Conservation (phyloP, 2,113 vertebrate species). For the Scytalopus superciliaris region DNA sequence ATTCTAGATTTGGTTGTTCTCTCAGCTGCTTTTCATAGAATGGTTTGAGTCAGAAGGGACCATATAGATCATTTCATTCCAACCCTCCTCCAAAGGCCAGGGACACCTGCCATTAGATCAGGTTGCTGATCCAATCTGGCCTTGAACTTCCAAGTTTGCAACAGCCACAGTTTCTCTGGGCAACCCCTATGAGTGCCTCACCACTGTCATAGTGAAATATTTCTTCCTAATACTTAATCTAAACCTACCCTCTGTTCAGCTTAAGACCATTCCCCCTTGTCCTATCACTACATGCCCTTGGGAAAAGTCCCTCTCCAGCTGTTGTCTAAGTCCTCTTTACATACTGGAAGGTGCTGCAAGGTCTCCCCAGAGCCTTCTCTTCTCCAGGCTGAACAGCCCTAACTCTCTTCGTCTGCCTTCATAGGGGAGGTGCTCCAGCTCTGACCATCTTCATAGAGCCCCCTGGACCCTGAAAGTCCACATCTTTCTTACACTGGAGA, state of each 20-base stretch:
- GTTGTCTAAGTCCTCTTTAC: not conserved
- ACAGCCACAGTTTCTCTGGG: not conserved
- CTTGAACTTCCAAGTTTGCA: not conserved
- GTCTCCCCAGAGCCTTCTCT: not conserved
- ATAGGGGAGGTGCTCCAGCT: not conserved
- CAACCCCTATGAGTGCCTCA: not conserved
- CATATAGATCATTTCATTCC: not conserved
- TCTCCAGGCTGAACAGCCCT: not conserved
- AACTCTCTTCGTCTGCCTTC: not conserved
- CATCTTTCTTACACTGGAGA: not conserved
- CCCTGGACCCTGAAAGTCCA: not conserved
- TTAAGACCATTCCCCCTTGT: not conserved
- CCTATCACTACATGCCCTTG: not conserved
- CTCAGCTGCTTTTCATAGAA: not conserved
- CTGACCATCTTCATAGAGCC: not conserved
- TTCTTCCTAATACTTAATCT: not conserved
- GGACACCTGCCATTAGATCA: not conserved
- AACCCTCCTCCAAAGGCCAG: not conserved
- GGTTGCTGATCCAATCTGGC: too few relatives aligned
- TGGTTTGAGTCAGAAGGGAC: not conserved
- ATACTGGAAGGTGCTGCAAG: not conserved
- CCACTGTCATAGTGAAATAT: not conserved
- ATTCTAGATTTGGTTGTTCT: not conserved
- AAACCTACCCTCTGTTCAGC: not conserved
- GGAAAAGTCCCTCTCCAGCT: not conserved